Conservation (phyloP, 1,140 invertebrate genomes). For the Drosophila carrolli region DNA sequence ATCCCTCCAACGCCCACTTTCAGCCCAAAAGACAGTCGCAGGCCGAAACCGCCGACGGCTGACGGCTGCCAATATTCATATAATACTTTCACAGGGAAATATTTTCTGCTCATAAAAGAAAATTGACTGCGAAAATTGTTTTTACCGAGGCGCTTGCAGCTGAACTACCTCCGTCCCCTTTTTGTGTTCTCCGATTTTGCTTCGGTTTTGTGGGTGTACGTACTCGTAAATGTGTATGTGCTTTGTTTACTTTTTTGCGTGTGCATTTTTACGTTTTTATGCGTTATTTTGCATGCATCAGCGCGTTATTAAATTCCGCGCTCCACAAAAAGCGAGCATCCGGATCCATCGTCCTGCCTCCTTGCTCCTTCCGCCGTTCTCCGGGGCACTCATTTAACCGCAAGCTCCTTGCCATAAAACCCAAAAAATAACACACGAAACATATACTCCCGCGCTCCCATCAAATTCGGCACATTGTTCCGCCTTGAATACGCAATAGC, state of each 20-base stretch:
- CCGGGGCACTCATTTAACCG: conserved; percentile 52
- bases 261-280: conserved; percentile 79
- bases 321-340: conserved; percentile 28
- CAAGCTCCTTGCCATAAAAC: conserved; percentile 42
- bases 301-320: conserved; percentile 79
- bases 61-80: conserved; percentile 74
- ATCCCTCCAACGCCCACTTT: neutral
- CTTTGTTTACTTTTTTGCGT: conserved; percentile 59
- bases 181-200: conserved; percentile 3
- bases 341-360: conserved; percentile 15
- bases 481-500: conserved; percentile 36
- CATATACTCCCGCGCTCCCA: conserved; percentile 17
- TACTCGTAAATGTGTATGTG: conserved; percentile 11
- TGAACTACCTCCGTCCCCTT: conserved; percentile 3
- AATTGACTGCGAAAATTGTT: conserved; percentile 83
- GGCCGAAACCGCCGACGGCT: conserved; percentile 31
- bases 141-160: conserved; percentile 55
- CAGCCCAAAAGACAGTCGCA: conserved; percentile 4
- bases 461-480: conserved; percentile 68
- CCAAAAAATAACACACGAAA: conserved; percentile 34
- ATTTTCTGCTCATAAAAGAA: conserved; percentile 79
- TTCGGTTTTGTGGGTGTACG: conserved; percentile 14
- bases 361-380: neutral
- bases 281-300: conserved; percentile 81
- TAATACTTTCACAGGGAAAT: conserved; percentile 77